Evolutionary conservation across 2,888 invertebrate species (phyloP).

Genomic region (Volucella inflata): DNA sequence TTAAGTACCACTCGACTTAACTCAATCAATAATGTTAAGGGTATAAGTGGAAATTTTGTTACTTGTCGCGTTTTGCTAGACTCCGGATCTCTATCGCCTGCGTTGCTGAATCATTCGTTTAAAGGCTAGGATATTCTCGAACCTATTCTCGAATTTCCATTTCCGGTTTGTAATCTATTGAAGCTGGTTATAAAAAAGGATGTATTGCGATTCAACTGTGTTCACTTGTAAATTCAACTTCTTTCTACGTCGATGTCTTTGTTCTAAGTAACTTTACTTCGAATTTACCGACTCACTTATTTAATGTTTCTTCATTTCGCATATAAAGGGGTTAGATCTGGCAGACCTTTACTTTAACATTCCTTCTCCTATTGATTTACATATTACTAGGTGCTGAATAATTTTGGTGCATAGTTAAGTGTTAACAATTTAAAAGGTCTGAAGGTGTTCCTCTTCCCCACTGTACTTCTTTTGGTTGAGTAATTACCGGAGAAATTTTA

Average conservation of each 20-base stretch:
- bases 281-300: neutral
- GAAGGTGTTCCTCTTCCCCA: slow-evolving; percentile 16
- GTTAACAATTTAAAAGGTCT: slow-evolving; percentile 2
- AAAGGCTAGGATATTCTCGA: neutral
- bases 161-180: neutral
- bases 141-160: neutral
- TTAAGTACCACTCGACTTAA: too few relatives aligned
- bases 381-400: slow-evolving; percentile 23
- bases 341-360: slow-evolving; percentile 14
- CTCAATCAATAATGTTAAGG: neutral
- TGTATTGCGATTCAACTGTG: neutral
- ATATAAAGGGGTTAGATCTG: slow-evolving; percentile 4
- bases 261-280: slow-evolving; percentile 18
- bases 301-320: slow-evolving; percentile 2
- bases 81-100: slow-evolving; percentile 1
- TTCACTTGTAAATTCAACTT: slow-evolving; percentile 1
- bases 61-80: slow-evolving; percentile 2
- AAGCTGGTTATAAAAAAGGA: slow-evolving; percentile 23
- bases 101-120: too few relatives aligned
- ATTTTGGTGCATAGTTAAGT: slow-evolving; percentile 17
- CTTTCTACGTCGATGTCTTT: neutral
- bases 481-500: slow-evolving; percentile 9
- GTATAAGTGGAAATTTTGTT: neutral
- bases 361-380: slow-evolving; percentile 3
- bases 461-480: slow-evolving; percentile 31